Base-by-base conservation (phyloP, 2,113 vertebrate genomes). In the Felis chaus region DNA sequence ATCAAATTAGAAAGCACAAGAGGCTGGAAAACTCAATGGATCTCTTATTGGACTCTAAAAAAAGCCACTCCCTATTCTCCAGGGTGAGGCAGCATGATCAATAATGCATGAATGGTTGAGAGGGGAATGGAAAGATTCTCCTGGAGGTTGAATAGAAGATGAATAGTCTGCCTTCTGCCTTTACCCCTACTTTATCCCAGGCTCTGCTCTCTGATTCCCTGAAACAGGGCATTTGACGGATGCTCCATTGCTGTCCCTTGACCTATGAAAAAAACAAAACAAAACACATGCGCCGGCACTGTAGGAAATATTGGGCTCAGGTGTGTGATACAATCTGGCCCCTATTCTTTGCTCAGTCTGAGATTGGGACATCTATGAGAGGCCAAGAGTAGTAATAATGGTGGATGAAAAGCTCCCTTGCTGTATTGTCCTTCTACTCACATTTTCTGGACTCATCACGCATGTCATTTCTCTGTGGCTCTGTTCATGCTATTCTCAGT, bases 1-100 rank as follows among this genome's bases (percentile, higher is more conserved):
- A 89, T 92, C 36, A 68, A 90, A 97, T 94, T 71, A 96, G 61
- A 91, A 97, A 91, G 69, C 83, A 85, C 36, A 85, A 71, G 93
- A 95, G 61, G 66, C 21, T 90, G 33, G 73, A 96, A 95, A 94
- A 90, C 14, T 96, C 68, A 89, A 80, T 48, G 48, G 63, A 88
- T 97, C 74, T 94, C 65, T 94, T 80, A 87, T 1, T 71, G 19
- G 78, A 80, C 41, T 94, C 48, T 93, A 27, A 78, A 88, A 76
- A 97, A 86, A 11, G 16, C 29, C 61, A 85, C 65, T 65, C 45
- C 41, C 13, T 69, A 13, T 65, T 91, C 45, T 80, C 82, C 53
- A 81, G 31, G 73, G 33, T 73, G 41, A 95, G 50, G 31, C 48
- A 27, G 39, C n/a, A 48, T 61, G 39, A 88, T 50, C 63, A 81